Evolutionary conservation across 1,140 invertebrate species (phyloP).

Genomic region (Planococcus citri): DNA sequence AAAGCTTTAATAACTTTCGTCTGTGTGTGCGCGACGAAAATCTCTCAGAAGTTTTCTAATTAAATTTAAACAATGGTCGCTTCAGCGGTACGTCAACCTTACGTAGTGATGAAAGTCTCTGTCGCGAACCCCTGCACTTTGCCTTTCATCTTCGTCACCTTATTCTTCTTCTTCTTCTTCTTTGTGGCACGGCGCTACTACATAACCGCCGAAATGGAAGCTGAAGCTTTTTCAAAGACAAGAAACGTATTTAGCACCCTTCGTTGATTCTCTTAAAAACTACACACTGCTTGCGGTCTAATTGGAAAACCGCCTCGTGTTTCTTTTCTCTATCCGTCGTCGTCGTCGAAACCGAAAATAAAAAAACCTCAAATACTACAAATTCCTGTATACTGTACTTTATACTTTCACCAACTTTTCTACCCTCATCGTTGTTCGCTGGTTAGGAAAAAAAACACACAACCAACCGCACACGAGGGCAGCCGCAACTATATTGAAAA

Average conservation of each 20-base stretch:
- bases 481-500: too few species aligned
- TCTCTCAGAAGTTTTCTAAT: background rate
- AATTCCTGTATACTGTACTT: too few species aligned
- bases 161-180: too few species aligned
- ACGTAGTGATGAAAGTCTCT: background rate
- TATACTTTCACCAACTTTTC: too few species aligned
- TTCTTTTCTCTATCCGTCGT: background rate
- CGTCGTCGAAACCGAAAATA: too few species aligned
- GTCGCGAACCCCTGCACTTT: too few species aligned
- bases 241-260: slow-evolving; percentile 1
- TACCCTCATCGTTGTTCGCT: too few species aligned
- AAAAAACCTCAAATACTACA: background rate
- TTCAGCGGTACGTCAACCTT: slow-evolving; percentile 1
- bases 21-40: background rate
- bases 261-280: background rate
- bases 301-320: background rate
- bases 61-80: slow-evolving; percentile 3
- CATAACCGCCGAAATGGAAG: background rate
- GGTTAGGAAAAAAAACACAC: too few species aligned
- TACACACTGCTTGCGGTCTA: background rate
- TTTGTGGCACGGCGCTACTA: background rate
- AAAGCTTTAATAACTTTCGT: slow-evolving; percentile 6
- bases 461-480: too few species aligned
- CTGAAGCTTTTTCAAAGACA: background rate
- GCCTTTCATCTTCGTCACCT: too few species aligned